Percentiles rank a stretch among this genome's conserved stretches.
Conservation (phyloP, 2,888 invertebrate species). For the Tipula helvola region DNA sequence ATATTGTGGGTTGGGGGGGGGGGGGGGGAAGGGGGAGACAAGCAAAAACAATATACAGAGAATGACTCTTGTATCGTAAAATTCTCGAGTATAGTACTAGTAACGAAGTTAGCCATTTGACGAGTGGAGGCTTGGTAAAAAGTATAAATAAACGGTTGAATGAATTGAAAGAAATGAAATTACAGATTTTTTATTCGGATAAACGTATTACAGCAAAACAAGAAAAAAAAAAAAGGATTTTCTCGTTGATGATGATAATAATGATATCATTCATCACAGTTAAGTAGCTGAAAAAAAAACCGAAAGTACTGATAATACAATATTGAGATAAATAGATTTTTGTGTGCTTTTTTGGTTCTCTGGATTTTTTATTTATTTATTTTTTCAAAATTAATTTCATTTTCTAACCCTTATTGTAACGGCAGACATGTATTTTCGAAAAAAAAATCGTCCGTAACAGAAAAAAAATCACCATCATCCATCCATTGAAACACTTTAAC, state of each 20-base stretch:
- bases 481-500: background rate
- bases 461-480: background rate
- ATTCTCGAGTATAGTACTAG: background rate
- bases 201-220: background rate
- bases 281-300: background rate
- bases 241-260: background rate
- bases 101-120: background rate
- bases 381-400: background rate
- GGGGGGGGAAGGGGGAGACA: too few species aligned
- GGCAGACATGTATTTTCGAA: background rate
- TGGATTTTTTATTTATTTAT: background rate
- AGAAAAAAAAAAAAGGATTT: background rate
- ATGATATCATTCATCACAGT: slow-evolving; percentile 4
- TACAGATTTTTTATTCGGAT: slow-evolving; percentile 4
- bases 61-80: background rate
- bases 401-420: background rate
- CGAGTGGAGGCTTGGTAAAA: background rate
- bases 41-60: background rate
- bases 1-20: too few species aligned
- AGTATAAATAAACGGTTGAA: background rate
- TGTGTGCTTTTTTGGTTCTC: background rate
- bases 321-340: slow-evolving; percentile 4
- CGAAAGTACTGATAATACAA: background rate
- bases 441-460: background rate
- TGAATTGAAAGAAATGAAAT: background rate